A percentile compares a stretch with the other conserved stretches of the same genome.
phyloP scores from a whole-genome alignment of 1,140 invertebrate species.

The Drosophila parabipectinata region DNA sequence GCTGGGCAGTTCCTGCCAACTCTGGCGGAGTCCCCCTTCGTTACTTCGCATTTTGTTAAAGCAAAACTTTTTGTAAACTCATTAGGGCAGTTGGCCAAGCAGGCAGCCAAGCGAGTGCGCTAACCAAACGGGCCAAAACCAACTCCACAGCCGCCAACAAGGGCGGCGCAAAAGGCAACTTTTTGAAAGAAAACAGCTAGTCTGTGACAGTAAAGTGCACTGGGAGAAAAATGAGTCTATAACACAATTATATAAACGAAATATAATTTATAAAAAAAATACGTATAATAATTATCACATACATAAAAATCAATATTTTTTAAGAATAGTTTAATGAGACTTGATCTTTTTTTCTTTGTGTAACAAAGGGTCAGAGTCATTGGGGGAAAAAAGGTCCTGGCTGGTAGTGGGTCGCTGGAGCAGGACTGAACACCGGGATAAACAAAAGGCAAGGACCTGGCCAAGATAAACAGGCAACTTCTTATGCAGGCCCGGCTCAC shows the following conservation, averaged over 20 bases:
- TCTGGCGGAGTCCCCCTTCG: slow-evolving; percentile 15
- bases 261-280: too few species aligned
- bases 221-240: neutral
- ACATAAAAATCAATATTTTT: too few species aligned
- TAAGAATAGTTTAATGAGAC: too few species aligned
- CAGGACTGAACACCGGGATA: slow-evolving; percentile 43
- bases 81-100: slow-evolving; percentile 79
- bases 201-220: slow-evolving; percentile 14
- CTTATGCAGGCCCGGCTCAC: slow-evolving; percentile 74
- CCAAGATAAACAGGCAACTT: slow-evolving; percentile 78
- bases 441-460: slow-evolving; percentile 64
- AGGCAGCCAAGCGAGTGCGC: slow-evolving; percentile 63
- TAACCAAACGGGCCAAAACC: slow-evolving; percentile 57
- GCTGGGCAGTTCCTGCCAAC: slow-evolving; percentile 64
- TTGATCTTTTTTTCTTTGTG: neutral
- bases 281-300: too few species aligned
- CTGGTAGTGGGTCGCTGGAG: slow-evolving; percentile 3
- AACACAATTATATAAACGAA: neutral
- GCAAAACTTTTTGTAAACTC: slow-evolving; percentile 81
- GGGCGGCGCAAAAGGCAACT: slow-evolving; percentile 32
- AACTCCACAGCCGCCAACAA: slow-evolving; percentile 27
- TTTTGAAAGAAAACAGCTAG: slow-evolving; percentile 67
- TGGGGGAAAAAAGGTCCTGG: neutral
- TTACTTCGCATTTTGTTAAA: slow-evolving; percentile 60
- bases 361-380: slow-evolving; percentile 12